Base-by-base conservation (phyloP, 2,113 vertebrate species). In the Tragelaphus scriptus region DNA sequence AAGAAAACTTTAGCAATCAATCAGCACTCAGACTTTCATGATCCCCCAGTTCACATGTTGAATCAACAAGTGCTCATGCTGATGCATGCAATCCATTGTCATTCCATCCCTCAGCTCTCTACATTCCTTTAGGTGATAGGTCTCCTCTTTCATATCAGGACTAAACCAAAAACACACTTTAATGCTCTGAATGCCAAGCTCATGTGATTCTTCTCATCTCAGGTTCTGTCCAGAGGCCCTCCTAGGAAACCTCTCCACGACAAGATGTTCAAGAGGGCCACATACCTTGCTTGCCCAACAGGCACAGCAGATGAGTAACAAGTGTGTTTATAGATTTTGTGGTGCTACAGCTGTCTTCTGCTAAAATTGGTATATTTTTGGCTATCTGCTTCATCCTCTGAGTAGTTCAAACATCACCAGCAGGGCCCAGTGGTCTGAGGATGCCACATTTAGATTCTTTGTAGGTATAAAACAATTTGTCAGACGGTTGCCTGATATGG, bases 311-410 rank as follows among this genome's bases (percentile, higher is more conserved):
- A 98, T 98, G 98, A 98, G 95, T 97, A 94, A 90, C 89, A 49
- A 91, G 75, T 61, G 53, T 84, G 79, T 91, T 98, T 98, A 95
- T 96, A 96, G 98, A 97, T 91, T 97, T 97, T 90, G 97, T 93
- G 98, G 95, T 97, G 65, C 89, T 97, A 96, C 98, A 95, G 1
- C 96, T 98, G 95, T 96, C 95, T 98, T 98, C 98, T 90, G 93
- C 65, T 97, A 94, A 98, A 98, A 98, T 55, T 90, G 94, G 86
- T 97, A 65, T 98, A 97, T 98, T 98, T 99, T 96, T 98, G 97
- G 97, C 88, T 94, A 30, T 87, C 96, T 97, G 94, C 95, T 98
- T 98, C 98, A 98, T 94, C 89, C 94, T 93, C 63, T 75, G 96
- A 91, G 91, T 92, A 98, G 95, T 94, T 97, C 92, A 96, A 36